Percentiles rank a stretch among this genome's conserved stretches.
These are phyloP conservation scores for Periparus ater DNA, from an alignment of 2,797 vertebrate species.

Conservation along the genomic window DNA sequence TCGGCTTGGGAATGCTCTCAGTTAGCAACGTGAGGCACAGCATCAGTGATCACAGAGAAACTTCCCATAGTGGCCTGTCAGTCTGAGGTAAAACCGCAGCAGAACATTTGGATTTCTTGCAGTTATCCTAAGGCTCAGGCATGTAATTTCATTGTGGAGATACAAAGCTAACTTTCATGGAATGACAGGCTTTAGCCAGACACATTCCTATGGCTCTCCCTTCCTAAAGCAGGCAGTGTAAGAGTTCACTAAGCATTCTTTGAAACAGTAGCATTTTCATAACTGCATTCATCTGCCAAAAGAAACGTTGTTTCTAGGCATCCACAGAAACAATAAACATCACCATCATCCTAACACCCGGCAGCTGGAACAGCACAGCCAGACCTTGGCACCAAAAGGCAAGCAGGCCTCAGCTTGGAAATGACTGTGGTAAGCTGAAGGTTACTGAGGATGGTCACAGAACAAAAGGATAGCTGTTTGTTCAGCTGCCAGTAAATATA, in stretches of 20 bases:
- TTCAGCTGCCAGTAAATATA: constrained; percentile 42
- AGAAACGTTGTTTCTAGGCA: neutral
- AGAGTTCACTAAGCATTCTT: neutral
- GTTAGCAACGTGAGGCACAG: neutral
- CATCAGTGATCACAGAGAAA: neutral
- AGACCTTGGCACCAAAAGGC: neutral
- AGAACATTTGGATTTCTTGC: neutral
- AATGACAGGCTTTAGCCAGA: neutral
- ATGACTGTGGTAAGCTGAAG: neutral
- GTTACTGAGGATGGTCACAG: neutral
- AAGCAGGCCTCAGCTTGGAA: neutral
- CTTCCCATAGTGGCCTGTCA: neutral
- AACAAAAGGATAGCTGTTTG: neutral
- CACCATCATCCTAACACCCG: neutral
- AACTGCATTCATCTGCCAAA: neutral
- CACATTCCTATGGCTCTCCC: neutral
- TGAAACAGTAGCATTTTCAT: neutral
- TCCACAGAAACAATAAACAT: neutral
- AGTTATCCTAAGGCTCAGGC: neutral
- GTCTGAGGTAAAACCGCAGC: neutral
- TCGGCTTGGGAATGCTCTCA: neutral
- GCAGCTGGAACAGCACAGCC: neutral
- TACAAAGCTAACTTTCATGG: neutral
- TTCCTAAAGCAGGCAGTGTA: neutral
- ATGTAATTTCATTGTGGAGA: neutral